Evolutionary conservation across 2,888 invertebrate genomes (phyloP).

Genomic region (Charanyca ferruginea): DNA sequence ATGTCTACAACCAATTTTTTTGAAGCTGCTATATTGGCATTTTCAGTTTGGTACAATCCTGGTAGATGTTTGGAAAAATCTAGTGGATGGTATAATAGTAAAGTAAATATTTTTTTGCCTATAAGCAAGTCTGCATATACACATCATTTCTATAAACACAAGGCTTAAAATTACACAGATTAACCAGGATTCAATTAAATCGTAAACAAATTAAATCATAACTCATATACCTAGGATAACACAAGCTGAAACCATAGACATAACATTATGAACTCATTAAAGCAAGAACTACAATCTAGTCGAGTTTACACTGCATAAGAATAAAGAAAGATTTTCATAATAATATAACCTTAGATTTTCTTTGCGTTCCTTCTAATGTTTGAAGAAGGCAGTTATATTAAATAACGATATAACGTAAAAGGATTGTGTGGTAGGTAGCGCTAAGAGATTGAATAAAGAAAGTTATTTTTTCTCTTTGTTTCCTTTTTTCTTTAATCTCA

Average conservation of each 20-base stretch:
- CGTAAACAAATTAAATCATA: neutral
- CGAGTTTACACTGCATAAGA: conserved; percentile 4
- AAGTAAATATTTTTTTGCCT: no score
- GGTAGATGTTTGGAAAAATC: no score
- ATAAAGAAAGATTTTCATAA: conserved; percentile 33
- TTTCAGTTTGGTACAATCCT: neutral
- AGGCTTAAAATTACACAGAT: neutral
- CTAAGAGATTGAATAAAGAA: conserved; percentile 79
- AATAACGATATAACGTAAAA: conserved; percentile 80
- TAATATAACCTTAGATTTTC: conserved; percentile 18
- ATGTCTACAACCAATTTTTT: neutral
- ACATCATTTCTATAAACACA: neutral
- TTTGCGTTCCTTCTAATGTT: conserved; percentile 34
- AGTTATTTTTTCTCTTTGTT: conserved; percentile 76
- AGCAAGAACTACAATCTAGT: conserved; percentile 13
- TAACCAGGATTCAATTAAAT: neutral
- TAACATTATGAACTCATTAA: neutral
- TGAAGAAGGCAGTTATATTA: conserved; percentile 63
- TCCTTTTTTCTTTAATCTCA: conserved; percentile 71
- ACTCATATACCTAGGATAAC: neutral
- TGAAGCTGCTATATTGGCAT: neutral
- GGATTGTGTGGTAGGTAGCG: conserved; percentile 72
- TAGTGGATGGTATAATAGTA: no score
- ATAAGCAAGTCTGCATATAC: no score
- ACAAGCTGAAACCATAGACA: neutral